These are phyloP conservation scores for Murina feae DNA, from an alignment of 2,113 vertebrate genomes.

Conservation along the genomic window DNA sequence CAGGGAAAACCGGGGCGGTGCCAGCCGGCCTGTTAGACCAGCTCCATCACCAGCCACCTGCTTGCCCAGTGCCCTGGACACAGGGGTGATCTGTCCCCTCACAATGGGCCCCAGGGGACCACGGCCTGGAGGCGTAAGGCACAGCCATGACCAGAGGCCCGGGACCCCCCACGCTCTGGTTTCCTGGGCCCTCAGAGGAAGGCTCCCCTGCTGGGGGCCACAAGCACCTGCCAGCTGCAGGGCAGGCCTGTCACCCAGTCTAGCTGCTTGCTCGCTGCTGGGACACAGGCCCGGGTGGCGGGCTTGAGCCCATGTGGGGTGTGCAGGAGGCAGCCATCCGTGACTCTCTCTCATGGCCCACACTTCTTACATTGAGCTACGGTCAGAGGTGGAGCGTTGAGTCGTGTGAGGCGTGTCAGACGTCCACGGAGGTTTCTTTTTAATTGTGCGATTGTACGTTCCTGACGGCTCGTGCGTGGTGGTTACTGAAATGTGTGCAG, in stretches of 20 bases:
- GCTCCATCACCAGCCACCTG: background rate
- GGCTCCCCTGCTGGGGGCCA: too few species aligned
- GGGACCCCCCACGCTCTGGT: background rate
- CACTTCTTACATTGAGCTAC: conserved; percentile 75
- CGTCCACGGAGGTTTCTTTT: conserved; percentile 71
- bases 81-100: rapidly evolving
- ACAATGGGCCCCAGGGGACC: rapidly evolving
- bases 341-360: background rate
- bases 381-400: conserved; percentile 70
- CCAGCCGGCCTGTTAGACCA: background rate
- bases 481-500: conserved; percentile 39
- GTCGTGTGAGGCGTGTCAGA: conserved; percentile 63
- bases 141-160: background rate
- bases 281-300: too few species aligned
- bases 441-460: conserved; percentile 70
- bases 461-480: conserved; percentile 50
- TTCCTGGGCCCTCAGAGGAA: background rate
- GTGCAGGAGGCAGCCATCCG: too few species aligned
- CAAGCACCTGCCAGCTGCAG: too few species aligned
- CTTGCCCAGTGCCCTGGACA: background rate
- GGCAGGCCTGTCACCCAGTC: background rate
- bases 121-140: background rate
- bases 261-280: background rate
- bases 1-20: rapidly evolving
- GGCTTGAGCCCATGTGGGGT: too few species aligned